A percentile compares a stretch with the other conserved stretches of the same genome.
Evolutionary conservation across 2,113 vertebrate genomes (phyloP).

Genomic region (Percina caprodes): DNA sequence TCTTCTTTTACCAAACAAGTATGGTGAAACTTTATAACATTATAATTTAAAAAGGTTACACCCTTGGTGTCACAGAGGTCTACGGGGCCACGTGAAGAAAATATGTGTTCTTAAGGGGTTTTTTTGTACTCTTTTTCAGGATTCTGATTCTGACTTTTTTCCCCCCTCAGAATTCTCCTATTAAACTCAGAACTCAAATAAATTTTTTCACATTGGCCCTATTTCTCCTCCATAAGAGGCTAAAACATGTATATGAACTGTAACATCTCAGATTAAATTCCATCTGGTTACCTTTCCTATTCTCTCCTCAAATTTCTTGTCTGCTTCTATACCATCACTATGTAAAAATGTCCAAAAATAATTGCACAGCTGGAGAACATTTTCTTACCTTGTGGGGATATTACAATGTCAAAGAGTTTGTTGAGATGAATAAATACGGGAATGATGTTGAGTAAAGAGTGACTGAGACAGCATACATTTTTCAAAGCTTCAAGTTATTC

Average conservation of each 20-base stretch:
- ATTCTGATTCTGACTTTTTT: too few species aligned
- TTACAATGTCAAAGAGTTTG: not conserved
- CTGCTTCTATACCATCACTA: not conserved
- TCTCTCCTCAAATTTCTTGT: not conserved
- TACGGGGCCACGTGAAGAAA: too few species aligned
- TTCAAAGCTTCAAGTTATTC: not conserved
- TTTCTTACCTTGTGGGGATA: not conserved
- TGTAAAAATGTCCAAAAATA: not conserved
- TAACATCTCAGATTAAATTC: not conserved
- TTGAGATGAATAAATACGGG: not conserved
- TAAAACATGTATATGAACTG: not conserved
- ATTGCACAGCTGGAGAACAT: not conserved
- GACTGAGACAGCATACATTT: not conserved
- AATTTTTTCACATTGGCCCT: too few species aligned
- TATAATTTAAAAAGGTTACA: not conserved
- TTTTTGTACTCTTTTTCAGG: too few species aligned
- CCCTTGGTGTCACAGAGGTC: not conserved
- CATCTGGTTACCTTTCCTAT: not conserved
- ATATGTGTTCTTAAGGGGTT: too few species aligned
- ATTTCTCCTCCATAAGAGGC: too few species aligned
- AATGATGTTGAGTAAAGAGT: not conserved
- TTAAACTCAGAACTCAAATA: too few species aligned
- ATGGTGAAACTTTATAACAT: too few species aligned
- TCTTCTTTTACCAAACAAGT: too few species aligned
- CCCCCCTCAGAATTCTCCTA: too few species aligned